Percentiles rank a stretch among this genome's conserved stretches.
phyloP scores from a whole-genome alignment of 1,140 invertebrate species.

The Drosophila orena region DNA sequence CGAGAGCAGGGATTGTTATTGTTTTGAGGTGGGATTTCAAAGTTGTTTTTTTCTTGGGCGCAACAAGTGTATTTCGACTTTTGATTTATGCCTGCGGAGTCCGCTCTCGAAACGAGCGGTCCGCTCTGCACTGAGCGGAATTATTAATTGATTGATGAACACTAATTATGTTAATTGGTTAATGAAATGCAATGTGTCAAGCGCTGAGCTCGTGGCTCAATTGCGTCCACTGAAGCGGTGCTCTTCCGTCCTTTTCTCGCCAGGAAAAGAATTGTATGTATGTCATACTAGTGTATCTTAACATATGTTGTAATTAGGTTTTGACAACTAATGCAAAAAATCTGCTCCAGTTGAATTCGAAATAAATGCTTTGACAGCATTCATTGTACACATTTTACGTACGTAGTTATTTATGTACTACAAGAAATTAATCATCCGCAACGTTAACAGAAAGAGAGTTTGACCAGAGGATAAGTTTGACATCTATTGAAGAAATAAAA shows the following conservation, averaged over 20 bases:
- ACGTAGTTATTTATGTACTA: background rate
- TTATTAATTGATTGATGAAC: conserved; percentile 83
- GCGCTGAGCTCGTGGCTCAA: conserved; percentile 47
- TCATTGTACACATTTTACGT: too few relatives aligned
- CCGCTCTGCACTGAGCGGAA: conserved; percentile 59
- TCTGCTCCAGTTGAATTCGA: background rate
- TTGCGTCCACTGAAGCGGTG: conserved; percentile 26
- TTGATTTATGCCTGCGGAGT: conserved; percentile 76
- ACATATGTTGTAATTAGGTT: background rate
- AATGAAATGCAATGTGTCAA: conserved; percentile 81
- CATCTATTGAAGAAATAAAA: too few relatives aligned
- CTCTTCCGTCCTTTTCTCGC: conserved; percentile 11
- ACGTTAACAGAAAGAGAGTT: background rate
- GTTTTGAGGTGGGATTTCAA: conserved; percentile 60
- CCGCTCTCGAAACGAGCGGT: conserved; percentile 30
- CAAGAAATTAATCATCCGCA: background rate
- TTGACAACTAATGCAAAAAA: background rate
- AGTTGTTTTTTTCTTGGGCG: conserved; percentile 53
- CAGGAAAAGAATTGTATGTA: conserved; percentile 6
- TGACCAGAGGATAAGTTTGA: too few relatives aligned
- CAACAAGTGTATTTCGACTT: conserved; percentile 79
- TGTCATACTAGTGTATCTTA: background rate
- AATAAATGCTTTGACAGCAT: too few relatives aligned
- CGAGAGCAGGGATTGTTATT: conserved; percentile 75
- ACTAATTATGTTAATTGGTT: conserved; percentile 82